Base-by-base conservation (phyloP, 64 coral and sea anemone species). In the Catalaphyllia jardinei region DNA sequence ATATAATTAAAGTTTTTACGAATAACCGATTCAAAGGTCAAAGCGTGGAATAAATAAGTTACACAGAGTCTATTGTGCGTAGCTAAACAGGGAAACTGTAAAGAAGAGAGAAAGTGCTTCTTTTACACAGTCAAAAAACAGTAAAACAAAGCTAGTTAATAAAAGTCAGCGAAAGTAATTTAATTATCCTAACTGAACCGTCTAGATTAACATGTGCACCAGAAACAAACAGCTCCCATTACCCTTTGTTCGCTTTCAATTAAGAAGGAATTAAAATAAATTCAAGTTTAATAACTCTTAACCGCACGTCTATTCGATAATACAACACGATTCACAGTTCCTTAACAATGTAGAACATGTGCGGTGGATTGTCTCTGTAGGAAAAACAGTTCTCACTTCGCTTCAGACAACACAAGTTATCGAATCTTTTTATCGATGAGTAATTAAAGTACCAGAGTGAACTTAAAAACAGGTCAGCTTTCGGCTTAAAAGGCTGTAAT, bases 161-260 rank as follows among this genome's bases (percentile, higher is more conserved):
- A 85, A 85, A 85, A 85, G 81, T 24, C 81, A 85, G 81, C 62
- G 81, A 63, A 51, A 65, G 30, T 85, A 27, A 85, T 2, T 85
- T 85, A 85, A 85, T 85, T 85, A 71, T 10, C 42, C 24, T 13
- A 46, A 46, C 22, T 17, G 16, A 24, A 24, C 20, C 50, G 20
- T 85, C 16, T 13, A 67, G 35, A 51, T 69, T 46, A 71, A 35
- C 81, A 85, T 85, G 81, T 85, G 81, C 81, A 35, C 65, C 46
- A 50, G 38, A 85, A 69, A 38, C 62, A 85, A 85, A 85, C 19
- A 51, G 33, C 19, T 3, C 62, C 62, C 81, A 71, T 50, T 42
- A 25, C 63, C 62, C 81, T 69, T 85, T 85, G 81, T 85, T 85
- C 29, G 35, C 39, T 51, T 18, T 85, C 35, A 63, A 85, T 71